Percentiles rank a stretch among this genome's conserved stretches.
These are phyloP conservation scores for Drosophila paramelanica DNA, from an alignment of 2,888 invertebrate species.

Conservation along the genomic window DNA sequence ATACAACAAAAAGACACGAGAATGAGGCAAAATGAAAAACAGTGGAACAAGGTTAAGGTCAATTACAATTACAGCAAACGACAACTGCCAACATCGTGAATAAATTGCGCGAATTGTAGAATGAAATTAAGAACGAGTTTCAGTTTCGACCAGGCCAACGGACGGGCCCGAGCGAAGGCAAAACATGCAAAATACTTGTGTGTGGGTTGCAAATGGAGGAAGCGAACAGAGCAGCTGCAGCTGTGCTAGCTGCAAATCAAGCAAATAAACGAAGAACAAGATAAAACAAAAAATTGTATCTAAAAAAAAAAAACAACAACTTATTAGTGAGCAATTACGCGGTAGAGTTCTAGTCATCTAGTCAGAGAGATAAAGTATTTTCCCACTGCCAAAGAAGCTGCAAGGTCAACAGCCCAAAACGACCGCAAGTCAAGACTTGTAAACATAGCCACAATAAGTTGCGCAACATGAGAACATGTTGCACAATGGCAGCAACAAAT, in stretches of 20 bases:
- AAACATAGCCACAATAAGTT: constrained; percentile 57
- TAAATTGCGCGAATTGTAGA: constrained; percentile 65
- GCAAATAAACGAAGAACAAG: constrained; percentile 46
- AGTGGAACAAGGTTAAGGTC: constrained; percentile 76
- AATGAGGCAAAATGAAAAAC: constrained; percentile 29
- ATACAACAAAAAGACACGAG: constrained; percentile 20
- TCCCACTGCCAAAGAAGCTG: constrained; percentile 62
- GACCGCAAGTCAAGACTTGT: constrained; percentile 51
- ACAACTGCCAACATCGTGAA: constrained; percentile 48
- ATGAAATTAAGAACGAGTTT: constrained; percentile 73
- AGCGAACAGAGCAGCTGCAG: constrained; percentile 34
- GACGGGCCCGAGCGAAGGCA: constrained; percentile 22
- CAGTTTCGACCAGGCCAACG: constrained; percentile 27
- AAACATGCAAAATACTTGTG: constrained; percentile 29
- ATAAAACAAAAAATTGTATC: neutral
- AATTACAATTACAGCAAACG: constrained; percentile 58
- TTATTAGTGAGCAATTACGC: constrained; percentile 62
- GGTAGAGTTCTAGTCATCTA: constrained; percentile 38
- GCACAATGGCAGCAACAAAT: constrained; percentile 27
- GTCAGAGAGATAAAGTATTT: constrained; percentile 33
- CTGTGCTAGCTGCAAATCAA: constrained; percentile 51
- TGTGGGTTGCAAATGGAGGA: constrained; percentile 48
- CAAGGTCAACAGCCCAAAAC: constrained; percentile 63
- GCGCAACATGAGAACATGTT: constrained; percentile 52
- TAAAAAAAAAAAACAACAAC: constrained; percentile 8